Evolutionary conservation across 2,113 vertebrate genomes (phyloP), one percentile per base, ranked within the genome.

Genomic region (Oxyruncus cristatus): DNA sequence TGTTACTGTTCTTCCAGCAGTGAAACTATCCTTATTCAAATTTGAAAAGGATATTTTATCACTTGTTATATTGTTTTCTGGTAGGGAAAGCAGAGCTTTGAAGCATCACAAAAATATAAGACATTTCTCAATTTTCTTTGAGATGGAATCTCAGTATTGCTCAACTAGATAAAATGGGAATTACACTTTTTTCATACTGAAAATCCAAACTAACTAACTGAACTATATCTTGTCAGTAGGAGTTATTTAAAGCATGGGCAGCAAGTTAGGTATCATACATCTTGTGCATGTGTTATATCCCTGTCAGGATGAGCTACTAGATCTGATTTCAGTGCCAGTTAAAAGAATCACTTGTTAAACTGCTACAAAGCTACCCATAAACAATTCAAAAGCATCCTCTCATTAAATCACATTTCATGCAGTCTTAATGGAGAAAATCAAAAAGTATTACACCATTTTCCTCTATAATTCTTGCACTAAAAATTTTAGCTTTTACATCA

Each of bases 241-340:
- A 41, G 11, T n/a, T 41, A 32, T 28, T 47, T 77, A 86, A 66
- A 77, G 26, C 19, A 11, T 42, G 8, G 5, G 26, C n/a, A 70
- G 42, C 46, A 70, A 76, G 23, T 44, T 5, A 44, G 22, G 22
- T 41, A 44, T 33, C 41, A 37, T 4, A 30, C 8, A 74, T 16
- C 7, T 32, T 63, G 15, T 21, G 12, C 4, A 13, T 0, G 2
- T 56, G 30, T 23, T 52, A 18, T 11, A 26, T 3, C 19, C 22
- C 35, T 47, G 7, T 61, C 12, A 24, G 8, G 26, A 73, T 26
- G 17, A 77, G 22, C 28, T 76, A 52, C 9, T 11, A 61, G 21
- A 73, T 39, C 27, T 47, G 28, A 18, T 65, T 71, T 63, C 2
- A 22, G 41, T 22, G 13, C 52, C 8, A 17, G 6, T 5, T 58